Conservation (phyloP, 2,888 invertebrate genomes). For the Liodrosophila aerea region DNA sequence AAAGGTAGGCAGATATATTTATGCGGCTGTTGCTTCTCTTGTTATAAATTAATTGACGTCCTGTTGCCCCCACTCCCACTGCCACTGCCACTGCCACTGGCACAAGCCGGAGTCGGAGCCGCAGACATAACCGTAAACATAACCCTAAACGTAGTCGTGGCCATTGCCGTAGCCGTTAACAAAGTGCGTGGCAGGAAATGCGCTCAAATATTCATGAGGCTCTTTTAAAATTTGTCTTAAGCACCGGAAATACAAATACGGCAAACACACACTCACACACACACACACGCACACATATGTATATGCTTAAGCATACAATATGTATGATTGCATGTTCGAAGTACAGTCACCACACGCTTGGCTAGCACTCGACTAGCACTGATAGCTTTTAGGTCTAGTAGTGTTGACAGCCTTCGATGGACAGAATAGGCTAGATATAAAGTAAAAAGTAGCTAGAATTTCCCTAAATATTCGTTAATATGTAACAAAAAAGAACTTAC, state of each 20-base stretch:
- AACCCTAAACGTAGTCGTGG: background rate
- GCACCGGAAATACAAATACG: slow-evolving; percentile 75
- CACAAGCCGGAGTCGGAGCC: no score
- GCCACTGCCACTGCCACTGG: no score
- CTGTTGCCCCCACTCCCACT: no score
- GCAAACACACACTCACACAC: slow-evolving; percentile 1
- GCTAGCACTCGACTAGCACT: slow-evolving; percentile 20
- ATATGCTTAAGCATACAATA: slow-evolving; percentile 49
- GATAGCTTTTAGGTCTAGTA: no score
- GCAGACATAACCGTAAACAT: background rate
- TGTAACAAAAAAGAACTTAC: no score
- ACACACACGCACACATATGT: slow-evolving; percentile 2
- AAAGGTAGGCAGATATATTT: no score
- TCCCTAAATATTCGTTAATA: no score
- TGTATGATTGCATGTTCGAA: slow-evolving; percentile 37
- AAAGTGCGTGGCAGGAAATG: slow-evolving; percentile 67
- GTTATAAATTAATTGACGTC: background rate
- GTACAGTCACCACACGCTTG: slow-evolving; percentile 63
- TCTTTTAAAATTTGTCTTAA: slow-evolving; percentile 75
- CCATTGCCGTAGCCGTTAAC: slow-evolving; percentile 28
- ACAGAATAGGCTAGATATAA: no score
- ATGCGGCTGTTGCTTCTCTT: no score
- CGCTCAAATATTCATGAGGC: slow-evolving; percentile 67
- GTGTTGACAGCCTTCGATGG: no score
- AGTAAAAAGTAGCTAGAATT: no score